Percentiles rank a stretch among this genome's conserved stretches.
phyloP scores from a whole-genome alignment of 2,113 vertebrate species.

The Bos indicus region DNA sequence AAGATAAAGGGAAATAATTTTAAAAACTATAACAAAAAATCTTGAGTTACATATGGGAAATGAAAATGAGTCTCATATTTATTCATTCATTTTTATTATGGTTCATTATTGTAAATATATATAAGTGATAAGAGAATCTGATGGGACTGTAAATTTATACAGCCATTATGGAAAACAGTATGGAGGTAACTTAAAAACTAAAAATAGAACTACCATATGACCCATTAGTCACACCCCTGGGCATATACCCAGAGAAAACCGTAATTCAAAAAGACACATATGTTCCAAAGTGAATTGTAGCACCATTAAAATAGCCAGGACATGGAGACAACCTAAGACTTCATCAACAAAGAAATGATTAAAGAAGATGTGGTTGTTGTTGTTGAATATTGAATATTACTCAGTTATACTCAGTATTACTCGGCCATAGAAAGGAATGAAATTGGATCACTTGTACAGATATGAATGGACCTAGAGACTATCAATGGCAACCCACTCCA shows the following conservation, averaged over 20 bases:
- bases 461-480: not conserved
- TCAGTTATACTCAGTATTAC: not conserved
- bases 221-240: not conserved
- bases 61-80: not conserved
- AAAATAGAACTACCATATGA: not conserved
- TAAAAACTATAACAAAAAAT: not conserved
- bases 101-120: not conserved
- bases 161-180: not conserved
- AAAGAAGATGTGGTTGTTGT: not conserved
- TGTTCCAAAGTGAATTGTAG: not conserved
- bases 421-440: not conserved
- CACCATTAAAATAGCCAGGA: not conserved
- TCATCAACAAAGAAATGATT: not conserved
- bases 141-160: not conserved
- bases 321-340: not conserved
- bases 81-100: not conserved
- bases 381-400: not conserved
- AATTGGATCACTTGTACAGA: not conserved
- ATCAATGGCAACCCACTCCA: too few relatives aligned
- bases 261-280: not conserved
- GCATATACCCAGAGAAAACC: not conserved
- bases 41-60: not conserved
- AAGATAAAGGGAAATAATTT: not conserved
- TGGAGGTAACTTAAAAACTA: not conserved
- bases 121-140: not conserved